Base-by-base conservation (phyloP, 1,140 invertebrate species). In the Neodiprion lecontei region DNA sequence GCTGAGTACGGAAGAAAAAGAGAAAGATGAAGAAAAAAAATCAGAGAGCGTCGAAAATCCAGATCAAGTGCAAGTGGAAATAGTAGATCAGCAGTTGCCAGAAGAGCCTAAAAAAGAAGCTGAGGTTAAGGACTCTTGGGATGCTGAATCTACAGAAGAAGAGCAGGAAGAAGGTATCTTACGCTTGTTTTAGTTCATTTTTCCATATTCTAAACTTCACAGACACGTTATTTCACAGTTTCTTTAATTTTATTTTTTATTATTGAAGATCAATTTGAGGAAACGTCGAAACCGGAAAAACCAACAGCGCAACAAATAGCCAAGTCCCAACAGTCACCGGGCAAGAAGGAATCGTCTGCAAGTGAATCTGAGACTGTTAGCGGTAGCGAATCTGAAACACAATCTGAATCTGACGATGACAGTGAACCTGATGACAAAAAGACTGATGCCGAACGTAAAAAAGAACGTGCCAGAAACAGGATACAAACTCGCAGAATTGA, bases 401-500 rank as follows among this genome's bases (percentile, higher is more conserved):
- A 92, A 47, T 92, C 91, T 48, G 91, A 91, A 10, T 87, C 84
- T 21, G 84, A 84, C 9, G 85, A 88, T 48, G 84, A 88, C 0
- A 86, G 84, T 23, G 85, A 86, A 50, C 80, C 84, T 14, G 88
- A 89, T n/a, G 91, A 92, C 66, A 90, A 89, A 77, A 88, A 90
- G 83, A 91, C 91, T 5, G 91, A 92, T 78, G 91, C 91, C 0
- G 93, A 95, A 78, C 91, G 90, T 73, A 92, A 92, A 66, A 90
- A 90, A 77, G 92, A 95, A 76, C 91, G 90, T 72, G 93, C 91
- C 1, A 80, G 90, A 48, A 86, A 89, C 48, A 91, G 95, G 83
- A 95, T 97, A 85, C 91, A 93, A 89, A 96, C 95, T 91, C 91
- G 96, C 65, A 91, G 93, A 83, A 92, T 95, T 80, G 94, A 94